Base-by-base conservation (phyloP, 2,888 invertebrate species). In the Caenorhabditis japonica region DNA sequence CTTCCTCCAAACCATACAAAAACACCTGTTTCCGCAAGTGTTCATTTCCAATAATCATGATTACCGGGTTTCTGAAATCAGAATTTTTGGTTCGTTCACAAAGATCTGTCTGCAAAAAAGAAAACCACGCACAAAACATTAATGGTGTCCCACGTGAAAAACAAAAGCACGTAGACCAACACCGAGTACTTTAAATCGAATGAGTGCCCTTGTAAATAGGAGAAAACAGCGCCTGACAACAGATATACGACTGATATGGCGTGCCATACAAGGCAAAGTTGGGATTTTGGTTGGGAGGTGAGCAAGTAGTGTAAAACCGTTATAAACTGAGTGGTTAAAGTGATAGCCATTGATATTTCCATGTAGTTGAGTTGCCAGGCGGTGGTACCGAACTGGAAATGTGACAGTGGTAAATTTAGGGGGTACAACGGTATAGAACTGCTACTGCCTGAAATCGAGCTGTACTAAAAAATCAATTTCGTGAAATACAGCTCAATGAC, bases 311-410 rank as follows among this genome's bases (percentile, higher is more conserved):
- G 10, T n/a, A 27, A 38, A 4, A 19, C n/a, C 2, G 39, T 27
- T 7, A 62, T 15, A 10, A 53, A 4, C n/a, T 33, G 30, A 13
- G 53, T 17, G 23, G 55, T n/a, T 5, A 64, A 0, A 5, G 53
- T 55, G 33, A 64, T 39, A 4, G 3, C 4, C 64, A 64, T 64
- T 0, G 64, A 64, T 0, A 55, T 47, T 55, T 64, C 55, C 64
- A 64, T 64, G 49, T 64, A 64, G 30, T 46, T 27, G 12, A 64
- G 23, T 41, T 64, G 64, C 55, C 55, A 55, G 10, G 64, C 64
- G 4, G 64, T 55, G 1, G 64, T 64, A 2, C 64, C 55, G 19
- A 64, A 64, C 64, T 64, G 49, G 8, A 61, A 43, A 49, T 38
- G 2, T 19, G 30, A 27, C 27, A 25, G 5, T 34, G 17, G 4